These are phyloP conservation scores for Drosophila teissieri DNA, from an alignment of 1,140 invertebrate species.

Conservation along the genomic window DNA sequence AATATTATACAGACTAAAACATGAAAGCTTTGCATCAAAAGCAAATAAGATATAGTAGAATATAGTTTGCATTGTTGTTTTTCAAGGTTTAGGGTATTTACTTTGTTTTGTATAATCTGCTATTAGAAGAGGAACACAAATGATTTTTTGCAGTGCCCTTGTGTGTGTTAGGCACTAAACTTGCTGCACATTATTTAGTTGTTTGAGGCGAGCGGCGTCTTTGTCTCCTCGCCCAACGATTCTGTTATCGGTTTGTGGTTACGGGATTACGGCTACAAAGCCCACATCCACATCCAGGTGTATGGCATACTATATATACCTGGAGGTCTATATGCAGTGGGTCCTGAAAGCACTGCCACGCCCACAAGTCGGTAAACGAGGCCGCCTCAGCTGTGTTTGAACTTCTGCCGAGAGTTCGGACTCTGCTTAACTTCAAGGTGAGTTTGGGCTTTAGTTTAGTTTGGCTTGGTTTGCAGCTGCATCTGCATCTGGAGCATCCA, in stretches of 20 bases:
- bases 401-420: slow-evolving; percentile 37
- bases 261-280: slow-evolving; percentile 62
- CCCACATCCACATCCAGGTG: slow-evolving; percentile 21
- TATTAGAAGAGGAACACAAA: too few relatives aligned
- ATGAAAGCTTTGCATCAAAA: too few relatives aligned
- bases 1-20: too few relatives aligned
- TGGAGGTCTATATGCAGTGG: not conserved
- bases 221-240: slow-evolving; percentile 58
- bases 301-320: not conserved
- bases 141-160: not conserved
- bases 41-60: too few relatives aligned
- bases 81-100: too few relatives aligned
- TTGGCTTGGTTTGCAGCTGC: slow-evolving; percentile 10
- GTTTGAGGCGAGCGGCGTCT: slow-evolving; percentile 55
- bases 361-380: slow-evolving; percentile 25
- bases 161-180: slow-evolving; percentile 54
- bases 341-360: slow-evolving; percentile 15
- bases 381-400: slow-evolving; percentile 38
- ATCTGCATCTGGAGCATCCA: not conserved
- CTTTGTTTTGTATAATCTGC: too few relatives aligned
- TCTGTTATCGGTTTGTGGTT: slow-evolving; percentile 73
- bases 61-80: too few relatives aligned
- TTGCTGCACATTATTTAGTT: slow-evolving; percentile 79
- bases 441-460: slow-evolving; percentile 16
- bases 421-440: slow-evolving; percentile 9